phyloP scores from a whole-genome alignment of 2,113 vertebrate genomes.

The Camelus dromedarius region DNA sequence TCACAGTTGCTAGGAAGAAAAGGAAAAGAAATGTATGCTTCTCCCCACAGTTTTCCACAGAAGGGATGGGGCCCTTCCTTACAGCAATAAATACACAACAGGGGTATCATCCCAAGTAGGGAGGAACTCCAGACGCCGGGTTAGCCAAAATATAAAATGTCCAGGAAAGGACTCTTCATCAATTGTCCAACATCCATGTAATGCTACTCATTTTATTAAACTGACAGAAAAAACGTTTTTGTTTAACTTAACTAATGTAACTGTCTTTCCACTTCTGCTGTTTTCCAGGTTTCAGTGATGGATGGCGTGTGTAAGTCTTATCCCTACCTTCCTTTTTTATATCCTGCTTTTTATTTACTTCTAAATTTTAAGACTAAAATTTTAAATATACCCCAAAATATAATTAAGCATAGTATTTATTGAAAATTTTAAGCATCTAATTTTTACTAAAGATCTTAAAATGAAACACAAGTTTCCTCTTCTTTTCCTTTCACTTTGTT shows the following conservation, averaged over 20 bases:
- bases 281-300: not conserved
- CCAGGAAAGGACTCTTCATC: not conserved
- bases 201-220: not conserved
- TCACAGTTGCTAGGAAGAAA: not conserved
- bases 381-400: not conserved
- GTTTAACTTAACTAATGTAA: not conserved
- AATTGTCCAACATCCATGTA: not conserved
- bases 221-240: not conserved
- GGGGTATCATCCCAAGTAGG: not conserved
- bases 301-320: not conserved
- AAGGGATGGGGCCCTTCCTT: accelerated
- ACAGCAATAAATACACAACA: not conserved
- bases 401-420: not conserved
- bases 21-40: not conserved
- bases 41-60: not conserved
- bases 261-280: not conserved
- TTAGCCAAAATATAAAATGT: not conserved
- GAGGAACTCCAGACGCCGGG: not conserved
- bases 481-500: not conserved
- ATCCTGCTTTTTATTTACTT: not conserved
- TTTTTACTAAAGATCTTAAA: not conserved
- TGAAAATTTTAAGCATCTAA: not conserved
- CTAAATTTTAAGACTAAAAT: not conserved
- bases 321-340: not conserved
- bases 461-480: not conserved